A percentile compares a stretch with the other conserved stretches of the same genome.
Evolutionary conservation across 2,888 invertebrate species (phyloP).

Genomic region (Habrosyne pyritoides): DNA sequence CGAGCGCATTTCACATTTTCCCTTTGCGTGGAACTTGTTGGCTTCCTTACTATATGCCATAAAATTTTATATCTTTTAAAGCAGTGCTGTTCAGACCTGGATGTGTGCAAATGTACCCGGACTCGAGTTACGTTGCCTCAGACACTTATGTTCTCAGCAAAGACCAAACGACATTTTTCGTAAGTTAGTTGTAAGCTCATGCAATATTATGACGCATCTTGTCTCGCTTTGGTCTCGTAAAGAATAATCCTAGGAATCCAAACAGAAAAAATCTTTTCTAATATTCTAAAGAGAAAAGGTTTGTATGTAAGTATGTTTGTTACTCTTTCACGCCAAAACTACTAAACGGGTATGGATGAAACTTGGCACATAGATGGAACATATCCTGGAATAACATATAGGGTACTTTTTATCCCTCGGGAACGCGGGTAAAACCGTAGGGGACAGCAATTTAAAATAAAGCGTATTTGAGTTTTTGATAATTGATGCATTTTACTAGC

Average conservation of each 20-base stretch:
- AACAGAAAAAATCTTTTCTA: no score
- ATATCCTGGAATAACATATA: no score
- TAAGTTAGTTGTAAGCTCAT: neutral
- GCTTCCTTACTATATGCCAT: conserved; percentile 22
- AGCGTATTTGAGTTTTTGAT: no score
- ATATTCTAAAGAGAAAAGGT: no score
- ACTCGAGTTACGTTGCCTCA: neutral
- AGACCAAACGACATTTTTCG: neutral
- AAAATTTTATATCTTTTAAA: conserved; percentile 25
- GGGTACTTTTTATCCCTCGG: no score
- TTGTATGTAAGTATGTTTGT: no score
- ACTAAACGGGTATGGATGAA: no score
- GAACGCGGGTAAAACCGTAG: no score
- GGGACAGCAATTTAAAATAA: no score
- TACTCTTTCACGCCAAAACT: no score
- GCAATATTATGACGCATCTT: neutral
- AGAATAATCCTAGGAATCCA: neutral
- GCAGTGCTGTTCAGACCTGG: neutral
- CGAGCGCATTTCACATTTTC: conserved; percentile 16
- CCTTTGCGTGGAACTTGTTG: conserved; percentile 27
- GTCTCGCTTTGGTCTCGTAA: neutral
- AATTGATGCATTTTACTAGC: no score
- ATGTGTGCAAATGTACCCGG: conserved; percentile 6
- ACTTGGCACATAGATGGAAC: no score
- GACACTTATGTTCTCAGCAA: neutral